These are phyloP conservation scores for Epinephelus malabaricus DNA, from an alignment of 2,797 vertebrate genomes.

Conservation along the genomic window DNA sequence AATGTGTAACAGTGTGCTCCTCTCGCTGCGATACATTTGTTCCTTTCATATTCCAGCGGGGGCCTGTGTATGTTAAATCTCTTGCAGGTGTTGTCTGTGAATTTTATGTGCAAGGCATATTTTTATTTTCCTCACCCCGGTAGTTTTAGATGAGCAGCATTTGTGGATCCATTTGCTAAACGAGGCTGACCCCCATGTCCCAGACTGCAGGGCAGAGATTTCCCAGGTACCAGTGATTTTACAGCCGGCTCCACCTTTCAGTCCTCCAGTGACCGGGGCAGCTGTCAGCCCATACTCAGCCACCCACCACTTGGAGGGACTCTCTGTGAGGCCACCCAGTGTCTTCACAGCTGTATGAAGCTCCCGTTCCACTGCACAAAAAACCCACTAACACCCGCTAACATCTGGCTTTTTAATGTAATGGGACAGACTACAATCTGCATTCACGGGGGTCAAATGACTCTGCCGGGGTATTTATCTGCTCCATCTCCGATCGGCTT, in stretches of 20 bases:
- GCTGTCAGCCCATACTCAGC: conserved; percentile 71
- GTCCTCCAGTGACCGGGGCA: conserved; percentile 62
- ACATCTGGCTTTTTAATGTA: too few species aligned
- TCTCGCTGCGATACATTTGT: conserved; percentile 57
- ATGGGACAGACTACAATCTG: too few species aligned
- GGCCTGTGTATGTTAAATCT: conserved; percentile 63
- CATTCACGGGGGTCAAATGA: too few species aligned
- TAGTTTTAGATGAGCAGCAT: conserved; percentile 65
- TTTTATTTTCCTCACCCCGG: conserved; percentile 62
- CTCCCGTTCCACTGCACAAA: too few species aligned
- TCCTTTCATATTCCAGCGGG: conserved; percentile 63
- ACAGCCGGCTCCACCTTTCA: conserved; percentile 62
- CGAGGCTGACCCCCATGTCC: conserved; percentile 47
- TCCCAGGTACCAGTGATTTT: conserved; percentile 62
- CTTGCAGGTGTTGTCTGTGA: conserved; percentile 74
- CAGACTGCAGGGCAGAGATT: conserved; percentile 57
- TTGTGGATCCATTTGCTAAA: conserved; percentile 77
- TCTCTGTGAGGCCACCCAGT: conserved; percentile 52
- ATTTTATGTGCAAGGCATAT: conserved; percentile 66
- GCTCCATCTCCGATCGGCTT: too few species aligned
- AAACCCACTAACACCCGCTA: too few species aligned
- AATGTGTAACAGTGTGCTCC: conserved; percentile 63
- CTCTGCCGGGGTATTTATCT: too few species aligned
- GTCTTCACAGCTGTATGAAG: conserved; percentile 49
- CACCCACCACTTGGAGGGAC: conserved; percentile 61